Conservation (phyloP, 2,888 invertebrate species). For the Cheiracanthium punctorium region DNA sequence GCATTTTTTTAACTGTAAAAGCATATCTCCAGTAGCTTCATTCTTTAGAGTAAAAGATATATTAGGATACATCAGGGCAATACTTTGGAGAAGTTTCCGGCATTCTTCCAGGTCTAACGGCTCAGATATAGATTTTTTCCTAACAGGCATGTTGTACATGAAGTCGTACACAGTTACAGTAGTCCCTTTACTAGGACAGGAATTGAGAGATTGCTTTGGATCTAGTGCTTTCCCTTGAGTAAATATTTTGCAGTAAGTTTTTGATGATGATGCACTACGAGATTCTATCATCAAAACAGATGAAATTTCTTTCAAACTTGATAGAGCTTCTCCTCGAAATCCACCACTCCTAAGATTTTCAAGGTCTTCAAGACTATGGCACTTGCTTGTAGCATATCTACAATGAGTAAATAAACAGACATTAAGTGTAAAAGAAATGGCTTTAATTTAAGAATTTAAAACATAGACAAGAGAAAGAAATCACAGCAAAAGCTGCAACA, state of each 20-base stretch:
- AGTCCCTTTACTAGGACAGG: conserved; percentile 83
- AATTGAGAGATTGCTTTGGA: conserved; percentile 74
- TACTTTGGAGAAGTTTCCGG: conserved; percentile 79
- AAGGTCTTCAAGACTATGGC: conserved; percentile 79
- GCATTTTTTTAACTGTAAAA: conserved; percentile 81
- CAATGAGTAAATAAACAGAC: no score
- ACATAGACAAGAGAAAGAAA: no score
- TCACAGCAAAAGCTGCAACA: no score
- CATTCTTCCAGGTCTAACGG: conserved; percentile 81
- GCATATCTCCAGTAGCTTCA: conserved; percentile 80
- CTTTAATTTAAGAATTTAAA: no score
- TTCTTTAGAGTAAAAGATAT: conserved; percentile 83
- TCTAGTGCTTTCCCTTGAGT: conserved; percentile 77
- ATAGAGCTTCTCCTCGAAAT: conserved; percentile 83
- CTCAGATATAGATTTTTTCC: conserved; percentile 79
- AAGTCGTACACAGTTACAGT: conserved; percentile 84
- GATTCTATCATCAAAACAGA: conserved; percentile 81
- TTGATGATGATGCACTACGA: conserved; percentile 76
- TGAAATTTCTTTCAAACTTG: conserved; percentile 81
- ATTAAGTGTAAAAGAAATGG: no score
- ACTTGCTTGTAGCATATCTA: conserved; percentile 83
- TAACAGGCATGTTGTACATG: conserved; percentile 81
- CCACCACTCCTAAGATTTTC: conserved; percentile 80
- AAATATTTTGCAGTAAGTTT: conserved; percentile 81
- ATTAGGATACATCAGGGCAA: conserved; percentile 82